Percentiles rank a stretch among this genome's conserved stretches.
phyloP scores from a whole-genome alignment of 2,797 vertebrate genomes.

The Pangasius mekongensis region DNA sequence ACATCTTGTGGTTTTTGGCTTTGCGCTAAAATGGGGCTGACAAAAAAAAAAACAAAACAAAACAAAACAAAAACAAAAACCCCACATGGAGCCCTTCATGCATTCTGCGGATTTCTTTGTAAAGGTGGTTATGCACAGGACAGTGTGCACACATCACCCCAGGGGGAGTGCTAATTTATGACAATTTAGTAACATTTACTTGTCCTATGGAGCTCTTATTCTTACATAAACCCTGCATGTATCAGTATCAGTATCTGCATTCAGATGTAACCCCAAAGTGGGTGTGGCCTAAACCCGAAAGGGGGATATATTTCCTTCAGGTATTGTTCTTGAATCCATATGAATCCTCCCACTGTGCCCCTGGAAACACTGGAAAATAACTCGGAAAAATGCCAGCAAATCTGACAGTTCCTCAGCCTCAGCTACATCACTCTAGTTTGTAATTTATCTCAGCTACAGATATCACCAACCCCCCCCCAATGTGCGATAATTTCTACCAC shows the following conservation, averaged over 20 bases:
- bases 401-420: neutral
- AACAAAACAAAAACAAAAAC: neutral
- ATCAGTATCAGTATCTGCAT: neutral
- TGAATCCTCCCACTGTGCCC: neutral
- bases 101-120: constrained; percentile 12
- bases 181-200: constrained; percentile 3
- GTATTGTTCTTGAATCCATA: neutral
- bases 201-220: neutral
- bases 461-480: no score
- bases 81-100: neutral
- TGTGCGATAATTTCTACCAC: no score
- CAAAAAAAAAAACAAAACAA: constrained; percentile 42
- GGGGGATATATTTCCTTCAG: neutral
- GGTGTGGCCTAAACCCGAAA: neutral
- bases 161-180: constrained; percentile 5
- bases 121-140: neutral
- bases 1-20: constrained; percentile 66
- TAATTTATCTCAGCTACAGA: neutral
- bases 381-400: neutral
- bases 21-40: constrained; percentile 62
- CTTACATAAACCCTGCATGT: neutral
- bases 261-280: neutral
- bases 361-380: neutral
- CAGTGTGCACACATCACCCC: neutral
- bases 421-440: neutral